These are phyloP conservation scores for Hipposideros armiger DNA, from an alignment of 2,113 vertebrate species.

Conservation along the genomic window DNA sequence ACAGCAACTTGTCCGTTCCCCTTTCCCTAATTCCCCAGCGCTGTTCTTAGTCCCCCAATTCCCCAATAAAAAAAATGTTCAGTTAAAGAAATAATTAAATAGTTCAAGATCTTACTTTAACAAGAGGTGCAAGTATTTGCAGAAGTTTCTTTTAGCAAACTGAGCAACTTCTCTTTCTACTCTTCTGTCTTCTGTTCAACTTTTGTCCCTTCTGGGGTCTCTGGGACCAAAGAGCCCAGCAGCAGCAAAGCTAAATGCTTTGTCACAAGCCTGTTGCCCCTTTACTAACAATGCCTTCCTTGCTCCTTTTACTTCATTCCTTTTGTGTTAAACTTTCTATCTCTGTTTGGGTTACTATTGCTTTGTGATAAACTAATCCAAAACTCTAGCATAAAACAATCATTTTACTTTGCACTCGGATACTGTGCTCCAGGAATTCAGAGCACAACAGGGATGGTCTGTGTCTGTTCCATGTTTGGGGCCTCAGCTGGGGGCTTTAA, in stretches of 20 bases:
- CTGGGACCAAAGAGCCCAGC: neutral
- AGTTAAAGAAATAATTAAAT: conserved; percentile 22
- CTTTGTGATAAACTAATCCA: neutral
- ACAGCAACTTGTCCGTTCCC: too few species aligned
- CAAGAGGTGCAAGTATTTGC: neutral
- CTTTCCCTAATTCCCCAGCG: too few species aligned
- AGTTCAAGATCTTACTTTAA: conserved; percentile 28
- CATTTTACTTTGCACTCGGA: conserved; percentile 13
- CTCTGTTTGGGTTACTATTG: neutral
- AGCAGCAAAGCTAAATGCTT: conserved; percentile 30
- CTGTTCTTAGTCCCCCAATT: too few species aligned
- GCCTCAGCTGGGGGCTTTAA: neutral
- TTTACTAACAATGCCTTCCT: neutral
- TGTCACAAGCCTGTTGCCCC: neutral
- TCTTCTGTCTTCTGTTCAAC: neutral
- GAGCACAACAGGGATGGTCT: neutral
- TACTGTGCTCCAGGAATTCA: conserved; percentile 21
- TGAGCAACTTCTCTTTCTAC: neutral
- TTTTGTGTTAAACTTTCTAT: neutral
- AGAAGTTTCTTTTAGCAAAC: neutral
- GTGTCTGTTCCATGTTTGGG: neutral
- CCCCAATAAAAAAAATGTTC: neutral
- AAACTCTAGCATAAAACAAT: neutral
- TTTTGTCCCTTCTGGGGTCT: conserved; percentile 7
- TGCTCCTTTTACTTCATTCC: conserved; percentile 8